phyloP scores from a whole-genome alignment of 2,113 vertebrate genomes.

The Bufo bufo region DNA sequence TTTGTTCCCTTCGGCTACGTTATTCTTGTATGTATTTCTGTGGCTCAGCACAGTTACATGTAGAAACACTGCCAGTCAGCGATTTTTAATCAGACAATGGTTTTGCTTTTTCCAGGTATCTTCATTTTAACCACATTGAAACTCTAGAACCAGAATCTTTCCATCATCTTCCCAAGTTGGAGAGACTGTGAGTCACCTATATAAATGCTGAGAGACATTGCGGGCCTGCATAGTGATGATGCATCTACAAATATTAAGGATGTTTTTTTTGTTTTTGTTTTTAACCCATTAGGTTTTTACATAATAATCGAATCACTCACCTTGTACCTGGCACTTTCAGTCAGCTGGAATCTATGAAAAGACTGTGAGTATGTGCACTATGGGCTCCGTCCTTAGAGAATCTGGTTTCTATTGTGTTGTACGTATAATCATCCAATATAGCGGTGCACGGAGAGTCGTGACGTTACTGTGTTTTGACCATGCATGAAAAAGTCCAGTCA shows the following conservation, averaged over 20 bases:
- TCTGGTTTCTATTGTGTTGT: background rate
- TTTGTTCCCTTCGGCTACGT: background rate
- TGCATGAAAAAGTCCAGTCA: too few species aligned
- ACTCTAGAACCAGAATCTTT: slow-evolving; percentile 93
- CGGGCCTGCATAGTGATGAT: background rate
- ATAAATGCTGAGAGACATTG: background rate
- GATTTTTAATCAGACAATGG: background rate
- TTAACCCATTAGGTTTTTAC: slow-evolving; percentile 84
- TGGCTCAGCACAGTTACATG: background rate
- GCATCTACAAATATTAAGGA: background rate
- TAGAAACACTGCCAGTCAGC: background rate
- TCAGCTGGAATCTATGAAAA: slow-evolving; percentile 93
- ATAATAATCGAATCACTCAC: slow-evolving; percentile 96
- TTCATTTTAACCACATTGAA: slow-evolving; percentile 99
- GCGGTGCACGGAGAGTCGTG: background rate
- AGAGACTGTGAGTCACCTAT: slow-evolving; percentile 88
- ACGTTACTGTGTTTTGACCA: background rate
- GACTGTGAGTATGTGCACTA: slow-evolving; percentile 84
- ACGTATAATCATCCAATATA: background rate
- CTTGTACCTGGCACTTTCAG: slow-evolving; percentile 91
- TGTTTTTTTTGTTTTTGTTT: slow-evolving; percentile 44
- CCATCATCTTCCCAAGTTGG: slow-evolving; percentile 92
- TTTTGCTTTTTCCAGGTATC: slow-evolving; percentile 78
- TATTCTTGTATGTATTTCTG: slow-evolving; percentile 6
- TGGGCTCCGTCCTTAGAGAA: background rate